Conservation (phyloP, 2,113 vertebrate species). For the Alces alces region DNA sequence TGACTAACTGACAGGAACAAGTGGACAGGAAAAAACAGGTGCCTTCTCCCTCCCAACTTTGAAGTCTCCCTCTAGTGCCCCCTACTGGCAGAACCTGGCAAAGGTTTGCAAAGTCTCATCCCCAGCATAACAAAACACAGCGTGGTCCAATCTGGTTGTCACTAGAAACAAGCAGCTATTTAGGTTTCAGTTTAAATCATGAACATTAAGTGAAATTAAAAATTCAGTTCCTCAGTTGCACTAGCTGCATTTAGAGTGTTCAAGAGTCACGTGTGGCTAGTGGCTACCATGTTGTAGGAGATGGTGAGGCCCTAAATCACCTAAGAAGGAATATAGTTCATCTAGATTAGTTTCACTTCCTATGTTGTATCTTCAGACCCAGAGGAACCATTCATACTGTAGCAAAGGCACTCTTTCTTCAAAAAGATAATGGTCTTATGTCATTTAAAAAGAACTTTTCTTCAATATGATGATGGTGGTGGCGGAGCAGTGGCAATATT, state of each 20-base stretch:
- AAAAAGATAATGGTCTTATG: background rate
- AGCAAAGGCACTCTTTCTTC: background rate
- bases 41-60: background rate
- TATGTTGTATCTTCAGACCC: background rate
- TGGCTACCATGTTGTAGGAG: background rate
- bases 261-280: background rate
- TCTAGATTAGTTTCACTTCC: background rate
- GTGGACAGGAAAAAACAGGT: background rate
- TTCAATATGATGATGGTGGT: background rate
- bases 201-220: conserved; percentile 20
- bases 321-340: background rate
- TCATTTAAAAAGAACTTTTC: background rate
- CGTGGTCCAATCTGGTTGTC: background rate
- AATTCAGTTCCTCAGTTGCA: background rate
- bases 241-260: background rate
- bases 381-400: background rate
- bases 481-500: background rate
- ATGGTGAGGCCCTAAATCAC: background rate
- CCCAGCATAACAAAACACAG: background rate
- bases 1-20: background rate
- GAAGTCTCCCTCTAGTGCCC: background rate
- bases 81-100: background rate
- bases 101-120: background rate
- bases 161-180: background rate
- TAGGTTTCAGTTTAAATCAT: background rate